Base-by-base conservation (phyloP, 64 coral and sea anemone species). In the Pachyseris speciosa region DNA sequence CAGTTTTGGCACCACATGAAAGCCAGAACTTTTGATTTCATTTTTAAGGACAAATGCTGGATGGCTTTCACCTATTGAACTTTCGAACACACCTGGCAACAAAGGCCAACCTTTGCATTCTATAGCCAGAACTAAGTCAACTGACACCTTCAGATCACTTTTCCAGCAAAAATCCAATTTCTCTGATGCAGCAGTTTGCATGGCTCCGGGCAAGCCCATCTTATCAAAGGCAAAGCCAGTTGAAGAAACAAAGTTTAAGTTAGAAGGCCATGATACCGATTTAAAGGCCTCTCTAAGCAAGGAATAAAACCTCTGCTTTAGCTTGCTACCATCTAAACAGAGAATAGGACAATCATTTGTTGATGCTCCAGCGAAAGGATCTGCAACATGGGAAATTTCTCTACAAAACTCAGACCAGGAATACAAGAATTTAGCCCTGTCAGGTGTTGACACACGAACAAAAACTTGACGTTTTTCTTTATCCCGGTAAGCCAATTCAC, bases 201-300 rank as follows among this genome's bases (percentile, higher is more conserved):
- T 59, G 13, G 32, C 51, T 38, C 76, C 76, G 1, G 12, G n/a
- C 9, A 80, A 55, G 9, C 19, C 32, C 9, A 80, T 24, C 47
- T 12, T 55, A 39, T 80, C 51, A 59, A 80, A 80, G 28, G 51
- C 33, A 37, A 59, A 32, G 17, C 52, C 76, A n/a, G 76, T 60
- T 0, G 76, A 80, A 7, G 76, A 55, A 15, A 80, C 29, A 3
- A 59, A 39, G n/a, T 80, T 80, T 24, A 80, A 16, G 52, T 80
- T 60, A 3, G 11, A 28, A 80, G 76, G 31, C 76, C 76, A 80
- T 55, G 16, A 24, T 31, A 80, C 52, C 29, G 51, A 59, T 80
- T 60, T 80, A 37, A 80, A 80, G n/a, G 76, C 76, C 51, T 80
- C 76, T 80, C 76, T 80, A 38, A 60, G 19, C 48, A 80, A 80